Percentiles rank a stretch among this genome's conserved stretches.
phyloP scores from a whole-genome alignment of 2,797 vertebrate genomes.

The Xenopus petersii region DNA sequence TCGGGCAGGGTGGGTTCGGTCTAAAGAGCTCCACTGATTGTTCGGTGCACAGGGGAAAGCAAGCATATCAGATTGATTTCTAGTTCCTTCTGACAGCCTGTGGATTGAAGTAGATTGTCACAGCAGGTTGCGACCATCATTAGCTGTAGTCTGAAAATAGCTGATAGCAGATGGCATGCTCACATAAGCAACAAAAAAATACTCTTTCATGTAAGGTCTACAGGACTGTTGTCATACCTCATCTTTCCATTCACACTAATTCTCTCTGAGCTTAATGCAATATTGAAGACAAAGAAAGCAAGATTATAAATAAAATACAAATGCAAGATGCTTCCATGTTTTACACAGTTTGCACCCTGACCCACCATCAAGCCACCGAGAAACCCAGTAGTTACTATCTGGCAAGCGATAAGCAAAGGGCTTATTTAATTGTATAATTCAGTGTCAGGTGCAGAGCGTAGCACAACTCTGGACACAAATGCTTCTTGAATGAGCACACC shows the following conservation, averaged over 20 bases:
- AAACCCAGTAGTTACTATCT: too few relatives aligned
- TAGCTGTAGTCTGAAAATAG: slow-evolving; percentile 48
- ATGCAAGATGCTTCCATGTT: too few relatives aligned
- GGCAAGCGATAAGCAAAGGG: too few relatives aligned
- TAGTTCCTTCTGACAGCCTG: slow-evolving; percentile 49
- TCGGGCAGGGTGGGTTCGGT: slow-evolving; percentile 30
- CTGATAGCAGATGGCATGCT: slow-evolving; percentile 49
- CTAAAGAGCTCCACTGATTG: slow-evolving; percentile 43
- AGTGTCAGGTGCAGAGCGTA: too few relatives aligned
- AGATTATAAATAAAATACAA: too few relatives aligned
- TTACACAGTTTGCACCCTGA: too few relatives aligned
- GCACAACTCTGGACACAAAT: too few relatives aligned
- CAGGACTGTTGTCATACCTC: slow-evolving; percentile 35
- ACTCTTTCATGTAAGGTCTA: slow-evolving; percentile 30
- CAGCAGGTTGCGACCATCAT: slow-evolving; percentile 50
- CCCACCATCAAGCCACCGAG: too few relatives aligned
- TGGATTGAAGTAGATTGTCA: slow-evolving; percentile 51
- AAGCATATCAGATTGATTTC: slow-evolving; percentile 49
- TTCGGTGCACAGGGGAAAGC: slow-evolving; percentile 47
- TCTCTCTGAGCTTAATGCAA: not conserved
- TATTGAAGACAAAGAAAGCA: slow-evolving; percentile 8
- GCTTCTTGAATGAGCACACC: too few relatives aligned
- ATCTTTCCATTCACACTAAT: not conserved
- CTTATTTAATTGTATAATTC: too few relatives aligned
- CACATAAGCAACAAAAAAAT: slow-evolving; percentile 47